A percentile compares a stretch with the other conserved stretches of the same genome.
These are phyloP conservation scores for Drosophila tropicalis DNA, from an alignment of 1,140 invertebrate genomes.

Conservation along the genomic window DNA sequence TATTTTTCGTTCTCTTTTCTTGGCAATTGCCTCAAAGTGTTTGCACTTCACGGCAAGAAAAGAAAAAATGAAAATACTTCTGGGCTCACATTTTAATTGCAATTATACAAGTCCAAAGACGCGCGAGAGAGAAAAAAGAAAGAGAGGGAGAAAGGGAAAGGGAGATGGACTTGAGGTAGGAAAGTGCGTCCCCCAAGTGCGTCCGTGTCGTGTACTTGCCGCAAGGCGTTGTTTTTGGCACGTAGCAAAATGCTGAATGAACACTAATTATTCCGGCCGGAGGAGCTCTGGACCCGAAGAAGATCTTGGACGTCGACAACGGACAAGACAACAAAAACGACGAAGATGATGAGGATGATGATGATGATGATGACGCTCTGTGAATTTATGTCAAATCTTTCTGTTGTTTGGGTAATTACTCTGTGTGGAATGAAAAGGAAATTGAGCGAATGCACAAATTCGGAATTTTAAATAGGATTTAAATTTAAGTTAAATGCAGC, in stretches of 20 bases:
- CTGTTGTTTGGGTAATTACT: conserved; percentile 71
- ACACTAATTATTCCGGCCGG: conserved; percentile 78
- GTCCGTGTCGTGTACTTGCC: conserved; percentile 62
- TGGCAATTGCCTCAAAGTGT: conserved; percentile 64
- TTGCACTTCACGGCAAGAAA: conserved; percentile 58
- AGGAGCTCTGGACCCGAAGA: conserved; percentile 36
- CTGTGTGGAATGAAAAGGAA: conserved; percentile 76
- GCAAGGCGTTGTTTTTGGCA: conserved; percentile 67
- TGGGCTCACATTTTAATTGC: conserved; percentile 75
- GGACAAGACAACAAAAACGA: background rate
- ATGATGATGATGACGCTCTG: background rate
- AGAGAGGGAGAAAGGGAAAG: conserved; percentile 17
- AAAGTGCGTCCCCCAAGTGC: conserved; percentile 23
- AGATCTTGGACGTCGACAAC: background rate
- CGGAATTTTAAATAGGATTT: conserved; percentile 76
- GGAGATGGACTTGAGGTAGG: background rate
- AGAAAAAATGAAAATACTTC: conserved; percentile 15
- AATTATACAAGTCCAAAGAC: conserved; percentile 59
- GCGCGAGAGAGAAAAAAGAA: conserved; percentile 19
- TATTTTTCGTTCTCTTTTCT: conserved; percentile 40
- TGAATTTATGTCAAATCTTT: conserved; percentile 72
- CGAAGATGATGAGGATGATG: background rate
- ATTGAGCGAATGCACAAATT: conserved; percentile 82
- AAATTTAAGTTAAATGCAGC: conserved; percentile 40
- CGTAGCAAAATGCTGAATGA: conserved; percentile 59